phyloP scores from a whole-genome alignment of 1,140 invertebrate species.

The Doryteuthis pealeii region DNA sequence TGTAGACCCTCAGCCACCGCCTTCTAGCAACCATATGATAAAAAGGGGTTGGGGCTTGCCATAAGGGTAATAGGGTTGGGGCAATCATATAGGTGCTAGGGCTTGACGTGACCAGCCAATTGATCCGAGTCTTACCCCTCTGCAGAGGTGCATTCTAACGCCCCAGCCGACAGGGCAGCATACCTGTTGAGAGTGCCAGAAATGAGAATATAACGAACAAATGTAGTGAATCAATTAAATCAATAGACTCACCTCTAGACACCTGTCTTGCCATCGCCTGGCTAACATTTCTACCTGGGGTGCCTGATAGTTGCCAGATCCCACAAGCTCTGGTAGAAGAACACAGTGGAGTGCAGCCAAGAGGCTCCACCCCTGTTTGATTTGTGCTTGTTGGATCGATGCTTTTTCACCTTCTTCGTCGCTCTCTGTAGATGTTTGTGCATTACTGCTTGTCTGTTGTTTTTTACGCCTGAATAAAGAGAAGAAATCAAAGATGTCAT shows the following conservation, averaged over 20 bases:
- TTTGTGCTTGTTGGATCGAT: slow-evolving; percentile 41
- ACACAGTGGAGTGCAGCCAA: slow-evolving; percentile 95
- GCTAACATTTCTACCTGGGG: slow-evolving; percentile 97
- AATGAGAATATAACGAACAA: too few species aligned
- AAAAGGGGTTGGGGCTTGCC: too few species aligned
- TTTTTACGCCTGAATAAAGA: neutral
- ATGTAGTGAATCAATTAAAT: too few species aligned
- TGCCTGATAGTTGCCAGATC: slow-evolving; percentile 81
- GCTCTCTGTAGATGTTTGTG: slow-evolving; percentile 27
- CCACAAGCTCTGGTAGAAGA: slow-evolving; percentile 79
- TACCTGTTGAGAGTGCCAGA: too few species aligned
- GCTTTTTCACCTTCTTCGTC: slow-evolving; percentile 32
- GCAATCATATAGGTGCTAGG: too few species aligned
- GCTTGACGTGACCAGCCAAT: too few species aligned
- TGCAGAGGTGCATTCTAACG: too few species aligned
- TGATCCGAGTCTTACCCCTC: too few species aligned
- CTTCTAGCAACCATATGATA: too few species aligned
- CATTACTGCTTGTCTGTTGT: neutral
- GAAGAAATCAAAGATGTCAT: neutral
- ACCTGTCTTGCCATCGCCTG: slow-evolving; percentile 96
- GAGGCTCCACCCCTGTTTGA: slow-evolving; percentile 79
- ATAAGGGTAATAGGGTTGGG: too few species aligned
- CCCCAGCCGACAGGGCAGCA: too few species aligned
- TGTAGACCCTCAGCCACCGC: too few species aligned
- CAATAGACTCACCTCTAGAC: slow-evolving; percentile 83